Conservation (phyloP, 2,113 vertebrate genomes). For the Gallinago paraguaiae region DNA sequence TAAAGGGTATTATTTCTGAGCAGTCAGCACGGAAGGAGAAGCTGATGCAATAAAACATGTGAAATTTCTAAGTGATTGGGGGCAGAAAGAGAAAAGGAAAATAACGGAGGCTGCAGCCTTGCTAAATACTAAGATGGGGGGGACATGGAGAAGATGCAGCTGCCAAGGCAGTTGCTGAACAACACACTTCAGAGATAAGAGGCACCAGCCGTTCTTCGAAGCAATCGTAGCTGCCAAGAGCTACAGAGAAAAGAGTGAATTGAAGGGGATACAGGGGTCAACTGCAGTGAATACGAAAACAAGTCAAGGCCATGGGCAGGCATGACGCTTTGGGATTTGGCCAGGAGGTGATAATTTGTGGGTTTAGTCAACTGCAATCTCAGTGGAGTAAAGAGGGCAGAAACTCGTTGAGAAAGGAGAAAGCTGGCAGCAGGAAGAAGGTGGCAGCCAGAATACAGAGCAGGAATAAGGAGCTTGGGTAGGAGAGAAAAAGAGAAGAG, state of each 20-base stretch:
- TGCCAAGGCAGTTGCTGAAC: slow-evolving; percentile 3
- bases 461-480: slow-evolving; percentile 32
- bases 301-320: slow-evolving; percentile 55
- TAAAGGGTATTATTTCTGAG: slow-evolving; percentile 31
- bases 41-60: not conserved
- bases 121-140: not conserved
- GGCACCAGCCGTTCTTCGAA: slow-evolving; percentile 45
- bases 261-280: slow-evolving; percentile 42
- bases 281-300: slow-evolving; percentile 39
- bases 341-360: slow-evolving; percentile 61
- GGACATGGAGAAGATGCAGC: not conserved
- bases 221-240: slow-evolving; percentile 45
- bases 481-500: slow-evolving; percentile 1
- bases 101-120: not conserved
- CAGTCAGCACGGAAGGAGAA: not conserved
- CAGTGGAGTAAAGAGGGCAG: slow-evolving; percentile 37
- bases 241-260: slow-evolving; percentile 48
- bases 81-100: not conserved
- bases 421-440: slow-evolving; percentile 20
- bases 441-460: slow-evolving; percentile 30
- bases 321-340: slow-evolving; percentile 52
- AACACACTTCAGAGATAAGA: slow-evolving; percentile 62
- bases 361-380: slow-evolving; percentile 54
- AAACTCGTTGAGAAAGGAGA: slow-evolving; percentile 17
- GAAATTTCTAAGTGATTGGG: not conserved